These are phyloP conservation scores for Tetranychus cinnabarinus DNA, from an alignment of 1,140 invertebrate species.

Conservation along the genomic window DNA sequence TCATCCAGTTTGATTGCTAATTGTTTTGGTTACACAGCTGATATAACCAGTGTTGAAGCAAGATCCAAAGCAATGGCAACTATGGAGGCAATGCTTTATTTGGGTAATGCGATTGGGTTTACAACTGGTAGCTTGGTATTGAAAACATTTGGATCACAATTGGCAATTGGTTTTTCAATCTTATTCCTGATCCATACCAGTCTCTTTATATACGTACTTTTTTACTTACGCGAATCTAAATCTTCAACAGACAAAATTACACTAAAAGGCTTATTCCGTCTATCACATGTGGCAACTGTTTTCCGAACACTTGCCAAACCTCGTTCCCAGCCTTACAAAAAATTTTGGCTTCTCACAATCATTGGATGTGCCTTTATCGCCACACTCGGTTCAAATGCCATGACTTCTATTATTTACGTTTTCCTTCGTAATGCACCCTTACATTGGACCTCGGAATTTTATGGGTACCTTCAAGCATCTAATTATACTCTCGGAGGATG, in stretches of 20 bases:
- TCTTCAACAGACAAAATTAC: neutral
- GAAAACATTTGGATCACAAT: slow-evolving; percentile 17
- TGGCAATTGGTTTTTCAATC: slow-evolving; percentile 14
- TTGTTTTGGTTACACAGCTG: slow-evolving; percentile 64
- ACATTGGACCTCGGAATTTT: slow-evolving; percentile 20
- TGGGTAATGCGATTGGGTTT: slow-evolving; percentile 14
- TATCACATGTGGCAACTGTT: slow-evolving; percentile 14
- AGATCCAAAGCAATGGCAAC: slow-evolving; percentile 57
- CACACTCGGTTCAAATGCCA: slow-evolving; percentile 16
- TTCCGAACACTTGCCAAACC: slow-evolving; percentile 17
- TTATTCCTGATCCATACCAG: slow-evolving; percentile 16
- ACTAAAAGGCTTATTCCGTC: neutral
- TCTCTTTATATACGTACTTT: slow-evolving; percentile 20
- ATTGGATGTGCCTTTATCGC: slow-evolving; percentile 8
- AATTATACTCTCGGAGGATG: slow-evolving; percentile 21
- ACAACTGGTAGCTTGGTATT: slow-evolving; percentile 21
- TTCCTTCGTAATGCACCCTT: slow-evolving; percentile 18
- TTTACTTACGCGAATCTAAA: slow-evolving; percentile 14
- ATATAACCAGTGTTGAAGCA: slow-evolving; percentile 51
- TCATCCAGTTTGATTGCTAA: slow-evolving; percentile 73
- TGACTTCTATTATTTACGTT: slow-evolving; percentile 20
- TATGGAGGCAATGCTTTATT: slow-evolving; percentile 34
- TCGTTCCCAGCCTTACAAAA: slow-evolving; percentile 15
- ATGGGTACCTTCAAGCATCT: slow-evolving; percentile 21
- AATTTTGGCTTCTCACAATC: slow-evolving; percentile 12